Base-by-base conservation (phyloP, 2,113 vertebrate species). In the Suncus etruscus region DNA sequence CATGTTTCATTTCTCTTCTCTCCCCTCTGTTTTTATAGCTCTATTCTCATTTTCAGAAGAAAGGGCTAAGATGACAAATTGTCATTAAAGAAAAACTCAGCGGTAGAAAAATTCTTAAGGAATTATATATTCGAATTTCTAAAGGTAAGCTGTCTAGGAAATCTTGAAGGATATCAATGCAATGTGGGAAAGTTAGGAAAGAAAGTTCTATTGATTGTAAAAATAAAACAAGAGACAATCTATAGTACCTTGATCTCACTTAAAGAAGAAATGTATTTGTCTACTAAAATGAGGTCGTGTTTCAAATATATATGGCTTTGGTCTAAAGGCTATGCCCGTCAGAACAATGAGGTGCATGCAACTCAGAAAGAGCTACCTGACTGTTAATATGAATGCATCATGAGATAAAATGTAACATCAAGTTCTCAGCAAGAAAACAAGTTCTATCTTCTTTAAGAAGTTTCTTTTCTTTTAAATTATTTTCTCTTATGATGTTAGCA, bases 301-400 rank as follows among this genome's bases (percentile, higher is more conserved):
- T 97, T 95, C 96, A 96, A 95, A 91, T 95, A 89, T 29, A 54
- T 90, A 54, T 51, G 51, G 72, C 87, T 95, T 97, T 96, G 94
- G 89, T 95, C 85, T 94, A 92, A 97, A 97, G 84, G 86, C 84
- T 87, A 89, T 95, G 89, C 89, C 87, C 70, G 85, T 78, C 95
- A 92, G 86, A 95, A 96, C 95, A 94, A 97, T 96, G 92, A 91
- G 86, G 94, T 91, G 50, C 8, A 5, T 22, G 61, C 70, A 69
- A 92, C 78, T 95, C 93, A 78, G 81, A 92, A 87, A 93, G 91
- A 88, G 96, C 87, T 88, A 92, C 63, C 76, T 6, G 6, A 80
- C 61, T 12, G 84, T 86, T 92, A 91, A 90, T 89, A 96, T 96
- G 95, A 98, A 97, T 58, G 1, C 65, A 68, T 78, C 96, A 83